phyloP scores from a whole-genome alignment of 2,797 vertebrate species.

The Pitangus sulphuratus region DNA sequence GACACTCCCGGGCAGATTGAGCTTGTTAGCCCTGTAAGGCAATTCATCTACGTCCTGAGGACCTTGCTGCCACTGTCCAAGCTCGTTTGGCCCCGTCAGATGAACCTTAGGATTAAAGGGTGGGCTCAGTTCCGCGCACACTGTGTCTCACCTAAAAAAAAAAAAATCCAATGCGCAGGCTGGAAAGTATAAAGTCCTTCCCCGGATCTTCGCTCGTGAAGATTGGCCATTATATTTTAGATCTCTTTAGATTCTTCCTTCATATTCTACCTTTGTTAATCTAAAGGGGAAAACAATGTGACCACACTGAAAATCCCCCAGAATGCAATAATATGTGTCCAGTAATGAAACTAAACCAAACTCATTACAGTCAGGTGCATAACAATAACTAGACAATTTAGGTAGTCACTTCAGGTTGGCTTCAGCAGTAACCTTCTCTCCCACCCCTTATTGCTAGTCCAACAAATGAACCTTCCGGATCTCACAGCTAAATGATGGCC shows the following conservation, averaged over 20 bases:
- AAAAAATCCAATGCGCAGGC: too few relatives aligned
- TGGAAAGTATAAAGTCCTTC: too few relatives aligned
- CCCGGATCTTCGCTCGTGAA: too few relatives aligned
- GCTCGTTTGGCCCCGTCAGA: too few relatives aligned
- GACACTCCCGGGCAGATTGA: too few relatives aligned
- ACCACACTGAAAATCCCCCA: background rate
- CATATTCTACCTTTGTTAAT: background rate
- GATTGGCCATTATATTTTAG: too few relatives aligned
- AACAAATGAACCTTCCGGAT: conserved; percentile 3
- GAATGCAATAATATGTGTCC: background rate
- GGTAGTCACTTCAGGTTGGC: background rate
- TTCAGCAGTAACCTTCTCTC: background rate
- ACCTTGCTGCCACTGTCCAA: too few relatives aligned
- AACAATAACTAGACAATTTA: background rate
- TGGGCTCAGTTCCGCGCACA: too few relatives aligned
- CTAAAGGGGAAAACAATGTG: background rate
- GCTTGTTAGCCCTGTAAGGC: too few relatives aligned
- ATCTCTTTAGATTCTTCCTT: background rate
- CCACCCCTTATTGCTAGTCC: background rate
- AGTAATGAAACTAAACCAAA: background rate
- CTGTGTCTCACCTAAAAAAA: too few relatives aligned
- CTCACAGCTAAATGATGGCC: background rate
- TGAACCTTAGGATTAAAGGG: too few relatives aligned
- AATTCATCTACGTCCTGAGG: too few relatives aligned
- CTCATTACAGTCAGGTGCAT: background rate